phyloP scores from a whole-genome alignment of 2,888 invertebrate species.

The Mactromeris polynyma region DNA sequence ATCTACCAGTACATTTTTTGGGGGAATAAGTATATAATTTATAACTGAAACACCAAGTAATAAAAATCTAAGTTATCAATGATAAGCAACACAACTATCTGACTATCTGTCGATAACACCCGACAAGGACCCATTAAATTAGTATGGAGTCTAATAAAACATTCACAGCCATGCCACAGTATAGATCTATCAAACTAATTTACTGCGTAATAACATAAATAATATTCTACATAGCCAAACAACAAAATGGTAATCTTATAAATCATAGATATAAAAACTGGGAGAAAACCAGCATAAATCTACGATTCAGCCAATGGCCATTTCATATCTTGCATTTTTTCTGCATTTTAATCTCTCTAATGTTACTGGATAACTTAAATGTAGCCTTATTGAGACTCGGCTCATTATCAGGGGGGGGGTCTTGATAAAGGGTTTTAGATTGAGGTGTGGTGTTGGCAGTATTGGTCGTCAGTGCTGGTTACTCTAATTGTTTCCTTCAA shows the following conservation, averaged over 20 bases:
- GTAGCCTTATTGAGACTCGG: no score
- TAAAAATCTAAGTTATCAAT: slow-evolving; percentile 34
- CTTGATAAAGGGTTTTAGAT: no score
- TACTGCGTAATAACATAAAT: slow-evolving; percentile 38
- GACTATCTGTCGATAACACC: slow-evolving; percentile 12
- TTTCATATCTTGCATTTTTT: not conserved
- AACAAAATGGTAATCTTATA: not conserved
- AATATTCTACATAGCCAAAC: not conserved
- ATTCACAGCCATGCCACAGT: slow-evolving; percentile 21
- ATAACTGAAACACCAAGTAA: not conserved
- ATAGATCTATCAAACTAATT: slow-evolving; percentile 38
- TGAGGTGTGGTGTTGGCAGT: no score
- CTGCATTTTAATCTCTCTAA: no score
- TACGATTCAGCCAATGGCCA: not conserved
- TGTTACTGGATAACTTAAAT: no score
- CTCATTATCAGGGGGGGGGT: no score
- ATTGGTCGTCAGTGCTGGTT: no score
- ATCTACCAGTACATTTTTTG: not conserved
- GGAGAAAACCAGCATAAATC: not conserved
- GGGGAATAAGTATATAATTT: slow-evolving; percentile 10
- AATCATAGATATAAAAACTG: not conserved
- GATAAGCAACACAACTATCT: slow-evolving; percentile 28
- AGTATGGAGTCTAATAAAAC: slow-evolving; percentile 33
- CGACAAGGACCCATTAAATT: slow-evolving; percentile 33
- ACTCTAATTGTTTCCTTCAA: no score